Evolutionary conservation across 2,888 invertebrate species (phyloP), one percentile per base, ranked within the genome.

Genomic region (Macrophya annulata): DNA sequence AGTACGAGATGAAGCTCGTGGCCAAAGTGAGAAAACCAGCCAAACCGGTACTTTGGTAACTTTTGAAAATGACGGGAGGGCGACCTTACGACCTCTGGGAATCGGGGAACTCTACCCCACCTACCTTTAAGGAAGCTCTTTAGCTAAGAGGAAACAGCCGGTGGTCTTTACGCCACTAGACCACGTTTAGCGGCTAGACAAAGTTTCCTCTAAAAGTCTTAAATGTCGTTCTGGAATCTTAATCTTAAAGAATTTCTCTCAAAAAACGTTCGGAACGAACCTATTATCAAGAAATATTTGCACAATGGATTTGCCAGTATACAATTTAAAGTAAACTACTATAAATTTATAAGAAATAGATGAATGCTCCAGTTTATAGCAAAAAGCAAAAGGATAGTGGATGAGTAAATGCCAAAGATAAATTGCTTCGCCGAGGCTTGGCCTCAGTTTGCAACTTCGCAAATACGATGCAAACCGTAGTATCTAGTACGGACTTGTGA

Each of bases 11-110:
- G 62, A 81, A 81, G 59, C 62, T 59, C 17, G 51, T 62, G 62
- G 43, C n/a, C 40, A 21, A 81, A 62, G 81, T 62, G 81, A 81
- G 81, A 81, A 40, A 81, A 37, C 81, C 59, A 81, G 59, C 81
- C 62, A 40, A 81, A 51, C 48, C 40, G 81, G 59, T 81, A 62
- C 81, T 81, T 81, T 81, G 62, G 81, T 81, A 81, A 81, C 81
- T 81, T 81, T 62, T 62, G 62, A 81, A 62, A 81, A 81, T 81
- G 81, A 81, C 59, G 81, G 43, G 59, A 62, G 59, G 81, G 81
- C 43, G 62, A 81, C 62, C 43, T 81, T 40, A 81, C 81, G 59
- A 81, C 81, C 81, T 81, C 25, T 21, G 81, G 81, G 81, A 81
- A 81, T 81, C 59, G 43, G 62, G 15, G 43, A 77, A 55, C 15